A percentile compares a stretch with the other conserved stretches of the same genome.
phyloP scores from a whole-genome alignment of 2,888 invertebrate genomes.

The Anoncus sp. region DNA sequence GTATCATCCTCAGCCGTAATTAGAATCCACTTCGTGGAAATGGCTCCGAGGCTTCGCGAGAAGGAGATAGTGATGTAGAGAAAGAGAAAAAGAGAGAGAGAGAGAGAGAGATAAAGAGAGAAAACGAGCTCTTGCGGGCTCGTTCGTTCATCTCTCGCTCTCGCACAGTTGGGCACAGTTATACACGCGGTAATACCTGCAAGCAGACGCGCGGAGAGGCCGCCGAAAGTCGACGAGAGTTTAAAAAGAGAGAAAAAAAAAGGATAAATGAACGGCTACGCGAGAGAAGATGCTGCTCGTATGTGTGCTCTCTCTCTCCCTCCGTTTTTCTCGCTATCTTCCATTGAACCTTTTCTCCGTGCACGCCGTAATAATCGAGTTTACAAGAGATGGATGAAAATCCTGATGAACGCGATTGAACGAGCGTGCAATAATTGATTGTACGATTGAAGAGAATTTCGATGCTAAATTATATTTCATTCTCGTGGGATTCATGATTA shows the following conservation, averaged over 20 bases:
- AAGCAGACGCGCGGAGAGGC: constrained; percentile 30
- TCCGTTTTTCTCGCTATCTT: constrained; percentile 14
- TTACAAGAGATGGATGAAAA: constrained; percentile 12
- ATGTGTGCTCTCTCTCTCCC: constrained; percentile 12
- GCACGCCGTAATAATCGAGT: constrained; percentile 41
- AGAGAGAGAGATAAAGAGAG: background rate
- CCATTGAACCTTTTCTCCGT: constrained; percentile 48
- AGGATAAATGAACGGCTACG: constrained; percentile 16
- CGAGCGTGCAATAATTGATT: constrained; percentile 16
- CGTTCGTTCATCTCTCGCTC: constrained; percentile 48
- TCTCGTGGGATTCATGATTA: background rate
- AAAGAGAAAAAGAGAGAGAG: constrained; percentile 6
- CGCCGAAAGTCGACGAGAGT: constrained; percentile 48
- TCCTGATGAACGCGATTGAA: constrained; percentile 21
- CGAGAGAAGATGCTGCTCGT: constrained; percentile 38
- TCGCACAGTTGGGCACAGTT: constrained; percentile 38
- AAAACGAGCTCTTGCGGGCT: constrained; percentile 6
- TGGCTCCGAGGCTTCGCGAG: constrained; percentile 67
- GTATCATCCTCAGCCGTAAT: constrained; percentile 72
- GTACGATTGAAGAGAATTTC: constrained; percentile 30
- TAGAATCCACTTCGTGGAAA: constrained; percentile 77
- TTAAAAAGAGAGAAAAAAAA: constrained; percentile 15
- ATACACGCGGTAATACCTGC: constrained; percentile 40
- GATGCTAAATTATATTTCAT: background rate
- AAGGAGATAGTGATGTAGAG: constrained; percentile 9